Base-by-base conservation (phyloP, 2,113 vertebrate genomes). In the Cyanoliseus patagonus region DNA sequence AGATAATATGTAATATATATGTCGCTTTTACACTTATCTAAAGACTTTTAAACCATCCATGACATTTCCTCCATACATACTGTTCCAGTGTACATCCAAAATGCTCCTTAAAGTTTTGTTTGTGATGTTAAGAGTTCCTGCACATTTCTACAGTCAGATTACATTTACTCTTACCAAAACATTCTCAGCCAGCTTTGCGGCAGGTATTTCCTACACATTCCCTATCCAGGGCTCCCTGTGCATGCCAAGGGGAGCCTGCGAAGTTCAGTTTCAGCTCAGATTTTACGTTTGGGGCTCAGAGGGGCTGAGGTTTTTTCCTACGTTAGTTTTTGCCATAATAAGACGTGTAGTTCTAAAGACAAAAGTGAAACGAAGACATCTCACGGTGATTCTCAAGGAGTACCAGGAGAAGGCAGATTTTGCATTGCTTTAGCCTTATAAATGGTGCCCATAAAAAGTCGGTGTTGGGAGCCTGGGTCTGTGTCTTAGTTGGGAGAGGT, bases 21-120 rank as follows among this genome's bases (percentile, higher is more conserved):
- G 72, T 90, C 1, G 0, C 42, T 95, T 89, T 88, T 90, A 78
- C 8, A 3, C 2, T 2, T 64, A 85, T 79, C 70, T 83, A 27
- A 92, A 91, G 83, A 79, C 86, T 92, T 96, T 49, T 89, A 92
- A 92, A 94, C 12, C 81, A 70, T 69, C 57, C 10, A 0, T 93
- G 79, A 51, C 63, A 42, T 90, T 64, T 44, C n/a, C 10, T 91
- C 47, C 22, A 9, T 52, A 9, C 61, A 46, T 19, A 51, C 70
- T 89, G 13, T 76, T 93, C 31, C 44, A 46, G 15, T 2, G 0
- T 67, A 7, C 33, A 2, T 72, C 69, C 51, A 35, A 62, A 94
- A 66, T 0, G 1, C 5, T 83, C 70, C 87, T 69, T 84, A 16
- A 96, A 86, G 85, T 88, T 93, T 79, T 49, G 68, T 41, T 79